Evolutionary conservation across 2,113 vertebrate genomes (phyloP).

Genomic region (Mustela nigripes): DNA sequence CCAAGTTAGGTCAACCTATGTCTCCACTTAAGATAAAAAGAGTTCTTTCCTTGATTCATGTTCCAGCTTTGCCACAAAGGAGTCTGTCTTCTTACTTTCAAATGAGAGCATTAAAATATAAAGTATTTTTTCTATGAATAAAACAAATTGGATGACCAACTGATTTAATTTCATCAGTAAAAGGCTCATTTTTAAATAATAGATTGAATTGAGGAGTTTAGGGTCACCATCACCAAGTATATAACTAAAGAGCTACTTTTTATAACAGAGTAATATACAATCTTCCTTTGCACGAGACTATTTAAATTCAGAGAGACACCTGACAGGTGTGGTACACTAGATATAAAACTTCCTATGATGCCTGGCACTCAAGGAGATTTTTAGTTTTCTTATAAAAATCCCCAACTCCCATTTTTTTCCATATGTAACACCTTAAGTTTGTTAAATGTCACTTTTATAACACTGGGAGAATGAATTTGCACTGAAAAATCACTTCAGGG

Average conservation of each 20-base stretch:
- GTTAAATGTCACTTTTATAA: conserved; percentile 37
- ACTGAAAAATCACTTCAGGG: background rate
- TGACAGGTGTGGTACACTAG: background rate
- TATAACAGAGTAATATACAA: background rate
- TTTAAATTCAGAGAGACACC: background rate
- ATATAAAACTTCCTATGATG: background rate
- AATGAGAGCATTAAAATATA: background rate
- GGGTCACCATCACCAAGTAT: background rate
- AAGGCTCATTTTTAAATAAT: background rate
- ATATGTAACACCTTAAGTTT: conserved; percentile 28
- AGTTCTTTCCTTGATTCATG: background rate
- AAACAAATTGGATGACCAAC: background rate
- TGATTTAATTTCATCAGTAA: background rate
- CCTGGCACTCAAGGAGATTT: background rate
- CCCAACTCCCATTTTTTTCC: background rate
- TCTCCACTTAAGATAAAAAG: background rate
- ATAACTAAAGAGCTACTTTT: background rate
- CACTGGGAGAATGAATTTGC: background rate
- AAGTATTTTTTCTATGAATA: background rate
- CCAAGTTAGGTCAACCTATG: background rate
- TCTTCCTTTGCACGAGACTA: background rate
- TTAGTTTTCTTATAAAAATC: background rate
- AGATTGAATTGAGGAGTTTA: background rate
- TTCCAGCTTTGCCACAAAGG: background rate
- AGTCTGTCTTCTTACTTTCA: background rate